Base-by-base conservation (phyloP, 2,888 invertebrate genomes). In the Apotomis capreana region DNA sequence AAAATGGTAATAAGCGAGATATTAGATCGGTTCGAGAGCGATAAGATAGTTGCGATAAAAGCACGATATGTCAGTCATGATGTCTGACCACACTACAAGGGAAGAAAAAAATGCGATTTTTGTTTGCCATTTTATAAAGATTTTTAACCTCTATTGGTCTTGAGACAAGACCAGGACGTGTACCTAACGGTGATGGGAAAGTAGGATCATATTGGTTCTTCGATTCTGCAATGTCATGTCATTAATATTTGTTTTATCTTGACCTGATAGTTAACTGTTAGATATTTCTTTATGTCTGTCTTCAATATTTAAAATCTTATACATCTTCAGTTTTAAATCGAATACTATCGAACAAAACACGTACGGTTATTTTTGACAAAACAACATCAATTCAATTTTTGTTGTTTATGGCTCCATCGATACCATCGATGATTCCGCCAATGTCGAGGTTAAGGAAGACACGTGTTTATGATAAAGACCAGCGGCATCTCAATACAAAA, bases 1-100 rank as follows among this genome's bases (percentile, higher is more conserved):
- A 86, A 81, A 81, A 83, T 75, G 83, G 78, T 86, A 88, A 88
- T 87, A 87, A 83, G 78, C 83, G 77, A 74, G 78, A 80, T 83
- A 84, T 82, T 83, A 79, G 76, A 62, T 75, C 77, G 76, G 76
- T 76, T 78, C 78, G 77, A 74, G 76, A 52, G 37, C 68, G 84
- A 87, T 84, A 84, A 65, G 69, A 46, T 83, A 84, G 71, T 71
- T 72, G 75, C 51, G 76, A 81, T 76, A 80, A 74, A 40, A 49
- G 63, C 61, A 46, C 76, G 82, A 83, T 82, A 82, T 78, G 83
- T 77, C 81, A 80, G 80, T 81, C 82, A 77, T 75, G 69, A 71
- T 71, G 73, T 74, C 74, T 74, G 73, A 69, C 70, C 65, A 46
- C 74, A 55, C 51, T 15, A 13, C 46, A 37, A 65, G n/a, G 46